Base-by-base conservation (phyloP, 2,888 invertebrate genomes). In the Enchytraeus crypticus region DNA sequence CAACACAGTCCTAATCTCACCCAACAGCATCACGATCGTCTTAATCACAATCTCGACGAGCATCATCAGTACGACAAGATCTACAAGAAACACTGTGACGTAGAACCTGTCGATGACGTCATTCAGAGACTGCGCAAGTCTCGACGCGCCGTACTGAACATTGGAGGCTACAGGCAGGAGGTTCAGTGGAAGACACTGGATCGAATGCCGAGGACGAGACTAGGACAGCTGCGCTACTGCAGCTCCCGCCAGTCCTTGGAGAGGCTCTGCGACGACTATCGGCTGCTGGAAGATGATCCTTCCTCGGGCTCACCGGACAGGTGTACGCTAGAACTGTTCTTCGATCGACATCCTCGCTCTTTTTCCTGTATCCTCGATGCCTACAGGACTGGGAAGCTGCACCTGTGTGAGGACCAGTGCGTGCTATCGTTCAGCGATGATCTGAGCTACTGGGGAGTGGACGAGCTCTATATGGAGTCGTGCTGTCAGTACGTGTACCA, bases 401-500 rank as follows among this genome's bases (percentile, higher is more conserved):
- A 97, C 82, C 85, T 97, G 79, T 93, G 96, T 73, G 96, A 97
- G 81, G 96, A 96, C 82, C 95, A 96, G 92, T 97, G 96, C 82
- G 96, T 96, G 73, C 83, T 96, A 78, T 92, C 95, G 70, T 97
- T 96, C 83, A 92, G 92, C 82, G 96, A 96, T 81, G 96, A 97
- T 82, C 85, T 97, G 75, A 93, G 93, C 79, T 96, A 96, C 81
- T 97, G 96, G 96, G 96, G 95, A 67, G 90, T 96, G 63, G 95
- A 96, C 80, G 96, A 96, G 82, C 84, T 96, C 64, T 96, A 95
- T 80, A 82, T 97, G 73, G 96, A 97, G 82, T 92, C 92, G 60
- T 97, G 96, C 81, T 97, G 96, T 80, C 96, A 97, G 82, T 95
- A 96, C 82, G 93, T 93, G 80, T 96, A 95, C 81, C 93, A 96